phyloP scores from a whole-genome alignment of 2,888 invertebrate species.

The Xanthia icteritia region DNA sequence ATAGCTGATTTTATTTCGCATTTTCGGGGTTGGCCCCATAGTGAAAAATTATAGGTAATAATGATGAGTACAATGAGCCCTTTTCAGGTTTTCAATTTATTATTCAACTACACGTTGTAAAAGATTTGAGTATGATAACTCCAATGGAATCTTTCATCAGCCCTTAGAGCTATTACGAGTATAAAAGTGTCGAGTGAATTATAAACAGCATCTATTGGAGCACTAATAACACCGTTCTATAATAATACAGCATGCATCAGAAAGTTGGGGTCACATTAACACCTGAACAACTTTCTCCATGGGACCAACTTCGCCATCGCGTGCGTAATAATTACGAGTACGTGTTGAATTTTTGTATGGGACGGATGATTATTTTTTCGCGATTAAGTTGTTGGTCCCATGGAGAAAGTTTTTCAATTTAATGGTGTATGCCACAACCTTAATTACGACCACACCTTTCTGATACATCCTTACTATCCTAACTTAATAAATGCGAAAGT shows the following conservation, averaged over 20 bases:
- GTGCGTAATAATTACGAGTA: not conserved
- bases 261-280: not conserved
- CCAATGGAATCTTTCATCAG: too few species aligned
- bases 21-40: too few species aligned
- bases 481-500: too few species aligned
- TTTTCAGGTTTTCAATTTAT: too few species aligned
- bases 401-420: not conserved
- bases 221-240: too few species aligned
- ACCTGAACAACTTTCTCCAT: not conserved
- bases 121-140: not conserved
- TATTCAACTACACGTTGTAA: not conserved
- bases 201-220: too few species aligned
- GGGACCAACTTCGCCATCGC: not conserved
- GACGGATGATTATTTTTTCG: not conserved
- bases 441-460: not conserved
- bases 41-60: not conserved
- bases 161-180: too few species aligned
- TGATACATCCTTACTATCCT: too few species aligned
- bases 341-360: not conserved
- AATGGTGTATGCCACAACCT: not conserved
- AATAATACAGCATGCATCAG: not conserved
- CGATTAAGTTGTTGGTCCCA: not conserved
- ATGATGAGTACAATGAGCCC: not conserved
- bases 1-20: not conserved
- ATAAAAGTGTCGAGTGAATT: too few species aligned